Evolutionary conservation across 2,888 invertebrate species (phyloP).

Genomic region (Campoplex nolae): DNA sequence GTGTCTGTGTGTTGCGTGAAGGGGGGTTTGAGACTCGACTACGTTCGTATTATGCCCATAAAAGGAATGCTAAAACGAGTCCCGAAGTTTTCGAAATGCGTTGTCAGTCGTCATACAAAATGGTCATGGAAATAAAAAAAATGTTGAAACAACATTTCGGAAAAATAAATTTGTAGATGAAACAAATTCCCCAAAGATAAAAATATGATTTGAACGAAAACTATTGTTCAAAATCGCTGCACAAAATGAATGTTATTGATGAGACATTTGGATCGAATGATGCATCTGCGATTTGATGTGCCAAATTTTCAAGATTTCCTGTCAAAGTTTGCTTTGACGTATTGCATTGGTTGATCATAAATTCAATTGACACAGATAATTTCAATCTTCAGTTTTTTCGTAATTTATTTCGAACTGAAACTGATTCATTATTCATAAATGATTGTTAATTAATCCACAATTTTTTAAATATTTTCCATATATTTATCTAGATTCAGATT

Average conservation of each 20-base stretch:
- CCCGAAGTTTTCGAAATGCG: slow-evolving; percentile 7
- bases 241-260: not conserved
- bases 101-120: not conserved
- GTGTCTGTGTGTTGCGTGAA: not conserved
- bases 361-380: not conserved
- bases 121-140: not conserved
- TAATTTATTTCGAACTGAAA: not conserved
- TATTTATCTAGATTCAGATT: no score
- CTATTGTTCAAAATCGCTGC: not conserved
- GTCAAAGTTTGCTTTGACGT: not conserved
- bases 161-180: not conserved
- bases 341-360: not conserved
- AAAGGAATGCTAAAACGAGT: slow-evolving; percentile 54
- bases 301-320: not conserved
- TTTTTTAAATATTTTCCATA: no score
- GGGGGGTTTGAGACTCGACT: not conserved
- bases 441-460: no score
- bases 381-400: not conserved
- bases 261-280: not conserved
- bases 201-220: not conserved
- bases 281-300: not conserved
- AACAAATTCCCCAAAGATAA: not conserved
- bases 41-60: slow-evolving; percentile 66
- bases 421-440: no score
- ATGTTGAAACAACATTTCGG: not conserved